Percentiles rank a stretch among this genome's conserved stretches.
phyloP scores from a whole-genome alignment of 2,113 vertebrate species.

The Barnardius zonarius region DNA sequence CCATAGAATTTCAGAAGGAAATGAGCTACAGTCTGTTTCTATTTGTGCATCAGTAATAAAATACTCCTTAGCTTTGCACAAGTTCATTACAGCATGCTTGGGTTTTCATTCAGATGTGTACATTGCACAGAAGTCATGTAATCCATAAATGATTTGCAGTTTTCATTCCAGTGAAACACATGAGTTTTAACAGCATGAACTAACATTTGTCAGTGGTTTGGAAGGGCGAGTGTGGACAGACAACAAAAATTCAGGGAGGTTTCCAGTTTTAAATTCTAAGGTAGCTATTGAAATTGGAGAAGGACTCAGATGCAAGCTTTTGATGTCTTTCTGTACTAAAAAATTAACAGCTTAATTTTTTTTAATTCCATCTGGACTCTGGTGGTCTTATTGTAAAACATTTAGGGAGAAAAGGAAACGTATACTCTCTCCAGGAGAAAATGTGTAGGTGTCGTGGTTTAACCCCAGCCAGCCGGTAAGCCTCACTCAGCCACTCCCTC shows the following conservation, averaged over 20 bases:
- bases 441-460: background rate
- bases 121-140: background rate
- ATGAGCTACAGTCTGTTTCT: background rate
- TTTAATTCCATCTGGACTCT: background rate
- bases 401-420: background rate
- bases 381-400: background rate
- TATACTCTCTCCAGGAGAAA: background rate
- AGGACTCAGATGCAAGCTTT: background rate
- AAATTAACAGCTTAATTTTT: background rate
- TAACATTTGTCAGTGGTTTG: background rate
- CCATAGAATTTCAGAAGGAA: background rate
- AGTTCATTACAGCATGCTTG: accelerated
- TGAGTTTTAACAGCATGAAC: background rate
- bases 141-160: accelerated
- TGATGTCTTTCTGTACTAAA: background rate
- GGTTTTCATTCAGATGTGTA: background rate
- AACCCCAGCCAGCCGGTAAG: background rate
- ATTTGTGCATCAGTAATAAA: background rate
- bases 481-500: background rate
- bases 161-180: background rate
- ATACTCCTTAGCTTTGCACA: background rate
- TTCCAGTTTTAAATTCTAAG: background rate
- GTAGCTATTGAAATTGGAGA: background rate
- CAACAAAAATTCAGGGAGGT: background rate
- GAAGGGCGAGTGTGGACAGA: background rate